Base-by-base conservation (phyloP, 2,888 invertebrate species). In the Odontocerum albicorne region DNA sequence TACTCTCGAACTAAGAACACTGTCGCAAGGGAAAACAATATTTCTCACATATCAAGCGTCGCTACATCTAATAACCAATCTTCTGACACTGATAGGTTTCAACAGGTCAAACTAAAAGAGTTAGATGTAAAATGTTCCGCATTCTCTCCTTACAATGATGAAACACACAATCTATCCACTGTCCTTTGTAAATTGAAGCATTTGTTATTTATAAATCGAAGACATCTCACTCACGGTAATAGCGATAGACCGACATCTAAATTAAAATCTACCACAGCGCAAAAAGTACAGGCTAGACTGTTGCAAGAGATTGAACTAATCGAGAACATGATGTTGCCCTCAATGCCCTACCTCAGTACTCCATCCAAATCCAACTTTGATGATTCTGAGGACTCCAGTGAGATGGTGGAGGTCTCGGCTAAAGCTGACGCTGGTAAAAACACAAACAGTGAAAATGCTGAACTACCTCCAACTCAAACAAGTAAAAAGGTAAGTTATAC, bases 271-370 rank as follows among this genome's bases (percentile, higher is more conserved):
- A 12, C 32, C 12, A 7, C 50, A 21, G 27, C 33, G 4, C 22
- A 38, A 21, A 45, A 22, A 15, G 27, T 45, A 3, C 19, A 38
- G 10, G 40, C 22, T 7, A 49, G 33, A 20, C 50, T 56, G 44
- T 15, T 51, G 2, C 13, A 20, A 3, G 40, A 44, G 17, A 39
- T 55, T n/a, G 19, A 33, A 35, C 10, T 50, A 39, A 13, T 45
- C n/a, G 49, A 50, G 13, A 21, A n/a, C 43, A 42, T 4, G 66
- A 78, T 78, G 78, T 69, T 78, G 70, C 78, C 78, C 68, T 78
- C 78, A 65, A 78, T 78, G 78, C 78, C 78, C 54, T 66, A 76
- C 60, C 65, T 78, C 65, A 75, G 75, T 62, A 67, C 72, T 27
- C 72, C 73, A 62, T 77, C 77, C 49, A 78, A 55, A 32, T 46